These are phyloP conservation scores for Eupeodes luniger DNA, from an alignment of 2,888 invertebrate species.

Conservation along the genomic window DNA sequence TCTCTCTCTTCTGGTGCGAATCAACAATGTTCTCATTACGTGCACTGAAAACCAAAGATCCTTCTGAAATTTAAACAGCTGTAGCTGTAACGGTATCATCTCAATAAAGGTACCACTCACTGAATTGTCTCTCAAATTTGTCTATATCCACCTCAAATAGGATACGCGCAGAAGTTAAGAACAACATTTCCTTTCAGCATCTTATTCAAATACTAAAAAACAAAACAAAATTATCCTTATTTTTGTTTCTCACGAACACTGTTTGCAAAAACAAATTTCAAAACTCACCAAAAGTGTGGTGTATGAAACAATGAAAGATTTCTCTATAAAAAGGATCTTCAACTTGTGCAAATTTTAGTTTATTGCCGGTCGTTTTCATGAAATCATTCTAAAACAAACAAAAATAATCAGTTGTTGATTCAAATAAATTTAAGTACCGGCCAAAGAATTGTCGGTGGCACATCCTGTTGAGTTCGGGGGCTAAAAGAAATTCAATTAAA, in stretches of 20 bases:
- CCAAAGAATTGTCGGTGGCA: not conserved
- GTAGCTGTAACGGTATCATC: not conserved
- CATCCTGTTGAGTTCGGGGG: not conserved
- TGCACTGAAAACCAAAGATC: slow-evolving; percentile 13
- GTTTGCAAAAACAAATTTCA: slow-evolving; percentile 18
- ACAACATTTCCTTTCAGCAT: slow-evolving; percentile 36
- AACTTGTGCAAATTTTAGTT: slow-evolving; percentile 44
- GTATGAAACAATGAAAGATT: slow-evolving; percentile 1
- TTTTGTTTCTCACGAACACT: not conserved
- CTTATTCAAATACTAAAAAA: not conserved
- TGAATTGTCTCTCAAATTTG: not conserved
- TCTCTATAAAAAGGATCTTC: slow-evolving; percentile 61
- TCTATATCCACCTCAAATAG: slow-evolving; percentile 42
- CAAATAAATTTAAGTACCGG: not conserved
- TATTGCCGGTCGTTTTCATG: slow-evolving; percentile 43
- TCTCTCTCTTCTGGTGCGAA: not conserved
- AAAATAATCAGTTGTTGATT: not conserved
- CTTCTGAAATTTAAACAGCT: slow-evolving; percentile 25
- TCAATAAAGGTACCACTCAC: not conserved
- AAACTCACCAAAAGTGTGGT: slow-evolving; percentile 66
- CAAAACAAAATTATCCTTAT: not conserved
- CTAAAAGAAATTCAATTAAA: not conserved
- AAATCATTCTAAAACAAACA: slow-evolving; percentile 28
- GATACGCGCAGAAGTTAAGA: slow-evolving; percentile 69
- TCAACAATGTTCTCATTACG: slow-evolving; percentile 21